These are phyloP conservation scores for Drosophila repleta DNA, from an alignment of 1,140 invertebrate genomes.

Conservation along the genomic window DNA sequence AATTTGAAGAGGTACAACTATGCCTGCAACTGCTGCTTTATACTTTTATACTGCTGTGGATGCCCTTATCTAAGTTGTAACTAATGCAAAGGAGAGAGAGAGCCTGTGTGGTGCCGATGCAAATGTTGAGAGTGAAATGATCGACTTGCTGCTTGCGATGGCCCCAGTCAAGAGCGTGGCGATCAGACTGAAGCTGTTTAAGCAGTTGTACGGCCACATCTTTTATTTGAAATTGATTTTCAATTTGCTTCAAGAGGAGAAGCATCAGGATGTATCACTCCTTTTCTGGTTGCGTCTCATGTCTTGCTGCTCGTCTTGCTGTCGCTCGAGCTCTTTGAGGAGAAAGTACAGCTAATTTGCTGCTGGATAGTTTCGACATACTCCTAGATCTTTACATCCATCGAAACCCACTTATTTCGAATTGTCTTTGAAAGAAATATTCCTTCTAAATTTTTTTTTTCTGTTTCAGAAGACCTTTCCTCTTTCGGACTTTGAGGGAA, in stretches of 20 bases:
- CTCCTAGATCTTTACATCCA: slow-evolving; percentile 92
- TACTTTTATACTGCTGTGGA: no score
- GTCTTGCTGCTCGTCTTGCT: no score
- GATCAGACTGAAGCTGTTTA: slow-evolving; percentile 52
- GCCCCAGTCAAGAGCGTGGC: background rate
- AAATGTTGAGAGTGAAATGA: slow-evolving; percentile 77
- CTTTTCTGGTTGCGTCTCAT: no score
- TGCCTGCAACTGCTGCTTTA: slow-evolving; percentile 85
- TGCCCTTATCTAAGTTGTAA: no score
- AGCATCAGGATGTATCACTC: no score
- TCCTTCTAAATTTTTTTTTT: no score
- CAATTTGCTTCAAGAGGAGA: no score
- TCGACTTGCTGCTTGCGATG: slow-evolving; percentile 14
- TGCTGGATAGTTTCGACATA: slow-evolving; percentile 89
- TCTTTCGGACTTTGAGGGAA: no score
- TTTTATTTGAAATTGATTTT: slow-evolving; percentile 42
- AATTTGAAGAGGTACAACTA: slow-evolving; percentile 84
- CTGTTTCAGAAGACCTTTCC: no score
- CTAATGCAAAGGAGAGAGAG: no score
- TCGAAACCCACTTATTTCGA: no score
- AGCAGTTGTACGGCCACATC: slow-evolving; percentile 63
- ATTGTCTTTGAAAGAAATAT: no score
- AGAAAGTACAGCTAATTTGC: slow-evolving; percentile 90
- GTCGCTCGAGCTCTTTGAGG: slow-evolving; percentile 90
- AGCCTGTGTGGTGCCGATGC: slow-evolving; percentile 88